These are phyloP conservation scores for Notodonta ziczac DNA, from an alignment of 2,888 invertebrate genomes.

Conservation along the genomic window DNA sequence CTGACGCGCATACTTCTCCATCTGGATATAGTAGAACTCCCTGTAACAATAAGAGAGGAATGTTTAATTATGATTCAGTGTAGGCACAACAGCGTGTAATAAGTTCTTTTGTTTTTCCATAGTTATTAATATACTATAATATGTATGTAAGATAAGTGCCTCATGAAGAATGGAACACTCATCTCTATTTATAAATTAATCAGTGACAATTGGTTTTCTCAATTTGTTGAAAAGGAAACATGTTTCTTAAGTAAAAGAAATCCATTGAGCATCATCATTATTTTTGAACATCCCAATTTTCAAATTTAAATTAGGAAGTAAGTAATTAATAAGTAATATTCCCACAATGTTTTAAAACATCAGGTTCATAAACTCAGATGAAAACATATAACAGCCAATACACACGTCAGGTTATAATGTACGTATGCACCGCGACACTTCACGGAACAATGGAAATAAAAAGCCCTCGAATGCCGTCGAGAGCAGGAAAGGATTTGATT, in stretches of 20 bases:
- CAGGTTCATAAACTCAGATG: neutral
- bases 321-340: too few relatives aligned
- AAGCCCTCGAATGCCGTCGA: constrained; percentile 73
- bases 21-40: constrained; percentile 99
- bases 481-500: constrained; percentile 83
- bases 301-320: too few relatives aligned
- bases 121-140: neutral
- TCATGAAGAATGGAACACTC: constrained; percentile 22
- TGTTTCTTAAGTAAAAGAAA: too few relatives aligned
- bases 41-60: constrained; percentile 82
- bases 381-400: constrained; percentile 13
- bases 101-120: constrained; percentile 1
- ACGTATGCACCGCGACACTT: constrained; percentile 69
- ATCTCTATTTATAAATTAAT: neutral
- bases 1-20: constrained; percentile 99
- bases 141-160: neutral
- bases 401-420: constrained; percentile 32
- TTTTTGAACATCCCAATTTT: too few relatives aligned
- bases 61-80: neutral
- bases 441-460: constrained; percentile 80
- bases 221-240: too few relatives aligned
- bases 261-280: too few relatives aligned
- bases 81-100: neutral
- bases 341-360: too few relatives aligned
- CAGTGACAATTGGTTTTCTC: too few relatives aligned